Percentiles rank a stretch among this genome's conserved stretches.
Evolutionary conservation across 2,113 vertebrate genomes (phyloP).

Genomic region (Semnopithecus entellus): DNA sequence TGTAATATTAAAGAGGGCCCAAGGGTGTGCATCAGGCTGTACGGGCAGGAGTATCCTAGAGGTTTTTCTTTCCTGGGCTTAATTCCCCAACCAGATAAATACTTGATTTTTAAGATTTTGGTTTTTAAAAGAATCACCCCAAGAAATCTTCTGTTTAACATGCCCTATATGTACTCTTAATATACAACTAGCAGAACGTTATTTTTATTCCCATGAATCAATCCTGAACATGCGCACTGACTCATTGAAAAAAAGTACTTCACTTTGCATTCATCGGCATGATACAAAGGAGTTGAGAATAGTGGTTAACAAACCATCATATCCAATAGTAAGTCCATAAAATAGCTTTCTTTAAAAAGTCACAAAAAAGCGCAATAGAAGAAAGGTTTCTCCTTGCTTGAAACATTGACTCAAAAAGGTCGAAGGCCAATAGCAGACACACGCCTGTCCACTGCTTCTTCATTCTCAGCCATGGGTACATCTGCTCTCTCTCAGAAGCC

Average conservation of each 20-base stretch:
- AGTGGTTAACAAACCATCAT: background rate
- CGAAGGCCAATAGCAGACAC: background rate
- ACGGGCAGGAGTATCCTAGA: background rate
- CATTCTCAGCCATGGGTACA: background rate
- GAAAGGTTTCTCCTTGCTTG: background rate
- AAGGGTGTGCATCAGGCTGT: background rate
- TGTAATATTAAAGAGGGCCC: background rate
- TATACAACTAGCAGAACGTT: background rate
- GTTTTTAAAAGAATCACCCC: background rate
- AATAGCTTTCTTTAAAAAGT: background rate
- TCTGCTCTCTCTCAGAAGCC: background rate
- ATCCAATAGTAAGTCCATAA: background rate
- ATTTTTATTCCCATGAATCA: background rate
- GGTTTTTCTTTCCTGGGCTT: background rate
- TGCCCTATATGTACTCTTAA: background rate
- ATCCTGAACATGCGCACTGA: background rate
- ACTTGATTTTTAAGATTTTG: background rate
- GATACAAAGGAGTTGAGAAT: background rate
- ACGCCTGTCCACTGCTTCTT: background rate
- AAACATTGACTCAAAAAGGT: background rate
- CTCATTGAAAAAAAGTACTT: background rate
- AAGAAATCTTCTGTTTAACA: background rate
- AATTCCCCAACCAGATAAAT: background rate
- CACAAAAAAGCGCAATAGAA: background rate
- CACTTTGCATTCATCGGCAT: background rate